Percentiles rank a stretch among this genome's conserved stretches.
Evolutionary conservation across 2,888 invertebrate genomes (phyloP).

Genomic region (Rotaria sp.): DNA sequence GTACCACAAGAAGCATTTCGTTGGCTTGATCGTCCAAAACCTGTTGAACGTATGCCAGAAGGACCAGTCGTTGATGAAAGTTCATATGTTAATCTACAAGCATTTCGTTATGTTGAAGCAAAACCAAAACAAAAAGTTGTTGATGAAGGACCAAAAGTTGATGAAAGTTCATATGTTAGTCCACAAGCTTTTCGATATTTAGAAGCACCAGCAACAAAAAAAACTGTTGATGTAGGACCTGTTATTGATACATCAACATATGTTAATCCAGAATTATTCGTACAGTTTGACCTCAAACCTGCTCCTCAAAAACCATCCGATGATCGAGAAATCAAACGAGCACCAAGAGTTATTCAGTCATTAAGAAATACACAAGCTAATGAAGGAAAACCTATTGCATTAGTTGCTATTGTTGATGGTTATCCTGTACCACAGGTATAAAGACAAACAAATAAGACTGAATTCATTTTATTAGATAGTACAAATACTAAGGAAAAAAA

Average conservation of each 20-base stretch:
- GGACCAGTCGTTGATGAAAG: conserved; percentile 23
- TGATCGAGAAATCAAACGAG: neutral
- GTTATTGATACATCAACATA: conserved; percentile 46
- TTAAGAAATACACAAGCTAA: conserved; percentile 26
- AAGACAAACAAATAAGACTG: neutral
- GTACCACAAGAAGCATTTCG: conserved; percentile 36
- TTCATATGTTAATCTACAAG: conserved; percentile 4
- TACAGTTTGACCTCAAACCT: conserved; percentile 20
- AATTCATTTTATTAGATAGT: too few relatives aligned
- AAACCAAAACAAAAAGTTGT: conserved; percentile 11
- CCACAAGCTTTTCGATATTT: conserved; percentile 48
- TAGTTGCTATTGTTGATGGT: conserved; percentile 38
- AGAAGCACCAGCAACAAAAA: neutral
- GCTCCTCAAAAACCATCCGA: neutral
- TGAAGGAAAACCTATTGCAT: conserved; percentile 36
- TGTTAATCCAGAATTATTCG: conserved; percentile 49
- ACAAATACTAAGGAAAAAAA: too few relatives aligned
- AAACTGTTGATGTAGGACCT: conserved; percentile 20
- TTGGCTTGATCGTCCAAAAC: conserved; percentile 35
- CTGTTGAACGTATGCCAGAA: conserved; percentile 29
- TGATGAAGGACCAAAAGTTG: conserved; percentile 45
- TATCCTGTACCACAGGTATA: conserved; percentile 35
- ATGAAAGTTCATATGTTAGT: conserved; percentile 53
- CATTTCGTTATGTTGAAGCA: conserved; percentile 32
- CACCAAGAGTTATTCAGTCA: conserved; percentile 32